Base-by-base conservation (phyloP, 2,113 vertebrate genomes). In the Leucosticte australis region DNA sequence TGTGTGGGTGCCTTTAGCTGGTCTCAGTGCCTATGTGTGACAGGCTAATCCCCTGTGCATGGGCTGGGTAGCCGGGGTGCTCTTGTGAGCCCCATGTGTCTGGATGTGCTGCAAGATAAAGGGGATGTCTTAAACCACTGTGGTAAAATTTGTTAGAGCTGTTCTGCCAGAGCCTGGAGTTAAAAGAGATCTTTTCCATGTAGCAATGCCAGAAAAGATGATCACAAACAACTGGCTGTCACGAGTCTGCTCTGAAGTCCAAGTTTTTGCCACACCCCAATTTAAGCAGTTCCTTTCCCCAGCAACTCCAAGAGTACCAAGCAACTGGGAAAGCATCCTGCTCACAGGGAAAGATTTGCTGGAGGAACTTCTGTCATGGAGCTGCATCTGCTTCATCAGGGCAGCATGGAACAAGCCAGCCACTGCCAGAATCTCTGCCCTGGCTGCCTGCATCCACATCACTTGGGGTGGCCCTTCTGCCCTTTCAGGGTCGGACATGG, bases 171-270 rank as follows among this genome's bases (percentile, higher is more conserved):
- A 91, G 52, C 23, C 70, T 3, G 2, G 46, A 93, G n/a, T 90
- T 93, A 60, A 93, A 92, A 92, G 75, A 57, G 42, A 47, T 50
- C 67, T 83, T 93, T 92, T 83, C 71, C 79, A 69, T 75, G 65
- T 87, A 75, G 74, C 82, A 50, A 8, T 91, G 81, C 90, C 92
- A 94, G 74, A 85, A 79, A 76, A 79, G 82, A 91, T 68, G 92
- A 92, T 94, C 90, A 96, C 74, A 94, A 71, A 52, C 33, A 91
- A 95, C 60, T 78, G 55, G 60, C 90, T 91, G 81, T 87, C 85
- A 91, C 2, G 52, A 67, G 52, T 93, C 49, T 87, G n/a, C 78
- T 94, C 87, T 95, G 87, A 82, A 85, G 85, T 88, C 28, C 41
- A 24, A 22, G 50, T 64, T 90, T 95, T 82, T 80, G 44, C 67